Conservation (phyloP, 2,113 vertebrate genomes). For the Nipponia nippon region DNA sequence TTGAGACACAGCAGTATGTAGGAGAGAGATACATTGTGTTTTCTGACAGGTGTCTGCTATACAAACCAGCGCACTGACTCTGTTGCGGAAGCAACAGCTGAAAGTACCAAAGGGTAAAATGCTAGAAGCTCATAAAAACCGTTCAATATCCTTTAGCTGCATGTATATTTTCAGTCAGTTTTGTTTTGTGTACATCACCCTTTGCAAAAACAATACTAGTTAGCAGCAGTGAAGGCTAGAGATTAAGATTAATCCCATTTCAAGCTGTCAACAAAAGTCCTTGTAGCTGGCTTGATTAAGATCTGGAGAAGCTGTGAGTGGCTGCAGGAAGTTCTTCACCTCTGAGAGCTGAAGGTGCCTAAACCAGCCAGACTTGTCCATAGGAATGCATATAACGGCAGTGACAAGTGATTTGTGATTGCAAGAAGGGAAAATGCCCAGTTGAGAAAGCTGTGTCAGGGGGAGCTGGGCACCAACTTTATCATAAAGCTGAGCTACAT, state of each 20-base stretch:
- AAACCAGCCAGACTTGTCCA: neutral
- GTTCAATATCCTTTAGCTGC: neutral
- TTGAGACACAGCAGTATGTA: neutral
- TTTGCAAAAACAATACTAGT: neutral
- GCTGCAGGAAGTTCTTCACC: neutral
- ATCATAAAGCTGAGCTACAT: neutral
- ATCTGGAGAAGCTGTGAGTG: neutral
- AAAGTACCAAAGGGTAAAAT: neutral
- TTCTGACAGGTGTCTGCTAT: neutral
- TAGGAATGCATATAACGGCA: neutral
- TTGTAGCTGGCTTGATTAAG: neutral
- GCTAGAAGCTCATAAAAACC: neutral
- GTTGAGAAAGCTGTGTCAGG: neutral
- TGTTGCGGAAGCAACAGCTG: neutral
- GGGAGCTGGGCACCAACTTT: neutral
- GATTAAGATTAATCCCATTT: neutral
- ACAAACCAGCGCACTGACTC: neutral
- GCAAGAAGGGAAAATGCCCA: neutral
- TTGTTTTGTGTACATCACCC: neutral
- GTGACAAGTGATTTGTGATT: neutral
- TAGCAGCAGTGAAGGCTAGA: neutral
- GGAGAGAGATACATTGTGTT: rapidly evolving
- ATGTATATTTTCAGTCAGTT: neutral
- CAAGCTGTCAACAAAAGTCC: neutral
- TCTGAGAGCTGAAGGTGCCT: neutral